Percentiles rank a stretch among this genome's conserved stretches.
Evolutionary conservation across 92 coral and sea anemone species (phyloP).

Genomic region (Palythoa heliodiscus): DNA sequence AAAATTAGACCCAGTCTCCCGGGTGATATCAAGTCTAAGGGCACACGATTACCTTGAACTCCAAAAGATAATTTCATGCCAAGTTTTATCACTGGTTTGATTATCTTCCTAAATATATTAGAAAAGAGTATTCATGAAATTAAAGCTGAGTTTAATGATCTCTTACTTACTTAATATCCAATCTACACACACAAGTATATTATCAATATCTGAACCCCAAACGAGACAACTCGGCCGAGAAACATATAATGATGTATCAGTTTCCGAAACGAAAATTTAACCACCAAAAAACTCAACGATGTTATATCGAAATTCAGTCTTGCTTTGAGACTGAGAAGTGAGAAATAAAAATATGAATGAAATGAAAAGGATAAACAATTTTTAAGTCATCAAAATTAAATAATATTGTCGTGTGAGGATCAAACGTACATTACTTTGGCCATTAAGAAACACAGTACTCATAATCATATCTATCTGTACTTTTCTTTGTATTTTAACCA

Average conservation of each 20-base stretch:
- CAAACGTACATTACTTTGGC: not conserved
- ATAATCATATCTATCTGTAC: no score
- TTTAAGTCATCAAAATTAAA: not conserved
- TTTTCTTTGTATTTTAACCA: not conserved
- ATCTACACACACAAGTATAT: not conserved
- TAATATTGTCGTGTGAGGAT: not conserved
- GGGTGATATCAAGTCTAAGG: not conserved
- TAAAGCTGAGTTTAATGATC: constrained; percentile 13
- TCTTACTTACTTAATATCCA: not conserved
- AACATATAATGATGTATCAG: no score
- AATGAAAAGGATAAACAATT: not conserved
- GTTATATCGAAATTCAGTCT: not conserved
- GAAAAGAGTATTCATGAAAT: constrained; percentile 17
- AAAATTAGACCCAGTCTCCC: constrained; percentile 6
- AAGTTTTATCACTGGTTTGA: constrained; percentile 26
- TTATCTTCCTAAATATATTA: constrained; percentile 27
- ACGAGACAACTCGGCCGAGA: no score
- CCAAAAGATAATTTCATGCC: constrained; percentile 14
- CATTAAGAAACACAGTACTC: not conserved
- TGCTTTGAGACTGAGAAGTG: not conserved
- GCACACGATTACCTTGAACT: not conserved
- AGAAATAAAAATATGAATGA: no score
- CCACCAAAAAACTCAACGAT: no score
- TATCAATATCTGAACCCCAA: no score
- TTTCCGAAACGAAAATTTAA: no score